These are phyloP conservation scores for Danaus chrysippus DNA, from an alignment of 2,888 invertebrate species.

Conservation along the genomic window DNA sequence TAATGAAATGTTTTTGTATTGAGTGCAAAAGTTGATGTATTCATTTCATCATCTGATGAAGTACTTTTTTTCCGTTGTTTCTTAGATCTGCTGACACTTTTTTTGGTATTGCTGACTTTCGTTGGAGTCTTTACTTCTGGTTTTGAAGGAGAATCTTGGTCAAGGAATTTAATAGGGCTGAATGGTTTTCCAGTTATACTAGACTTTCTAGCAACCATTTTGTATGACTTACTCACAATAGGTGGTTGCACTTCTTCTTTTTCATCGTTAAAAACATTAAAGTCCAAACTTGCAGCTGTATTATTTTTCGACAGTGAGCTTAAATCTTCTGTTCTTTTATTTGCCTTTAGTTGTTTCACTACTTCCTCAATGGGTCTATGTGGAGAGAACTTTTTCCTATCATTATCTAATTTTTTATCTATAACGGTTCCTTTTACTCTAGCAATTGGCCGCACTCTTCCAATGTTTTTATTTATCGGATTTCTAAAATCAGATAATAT, in stretches of 20 bases:
- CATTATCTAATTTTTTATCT: conserved; percentile 65
- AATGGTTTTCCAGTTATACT: conserved; percentile 75
- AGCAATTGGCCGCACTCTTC: conserved; percentile 71
- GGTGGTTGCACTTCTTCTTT: conserved; percentile 61
- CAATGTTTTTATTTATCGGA: conserved; percentile 63
- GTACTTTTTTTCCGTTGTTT: conserved; percentile 52
- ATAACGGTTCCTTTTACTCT: conserved; percentile 73
- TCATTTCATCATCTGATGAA: conserved; percentile 65
- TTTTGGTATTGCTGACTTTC: conserved; percentile 42
- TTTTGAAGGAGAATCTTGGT: conserved; percentile 51
- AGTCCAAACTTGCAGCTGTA: conserved; percentile 40
- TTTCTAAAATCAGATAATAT: conserved; percentile 67
- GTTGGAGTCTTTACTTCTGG: conserved; percentile 42
- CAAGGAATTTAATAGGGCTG: conserved; percentile 66
- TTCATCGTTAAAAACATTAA: conserved; percentile 37
- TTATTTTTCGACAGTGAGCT: conserved; percentile 38
- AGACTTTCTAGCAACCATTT: conserved; percentile 75
- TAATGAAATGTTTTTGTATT: conserved; percentile 59
- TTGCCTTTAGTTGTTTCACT: conserved; percentile 69
- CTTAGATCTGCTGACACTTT: conserved; percentile 48
- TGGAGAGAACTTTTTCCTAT: conserved; percentile 71
- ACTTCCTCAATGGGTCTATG: conserved; percentile 73
- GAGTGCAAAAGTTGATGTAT: conserved; percentile 65
- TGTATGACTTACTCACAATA: conserved; percentile 72
- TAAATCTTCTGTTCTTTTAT: conserved; percentile 62